Evolutionary conservation across 2,888 invertebrate genomes (phyloP).

Genomic region (Trisateles emortualis): DNA sequence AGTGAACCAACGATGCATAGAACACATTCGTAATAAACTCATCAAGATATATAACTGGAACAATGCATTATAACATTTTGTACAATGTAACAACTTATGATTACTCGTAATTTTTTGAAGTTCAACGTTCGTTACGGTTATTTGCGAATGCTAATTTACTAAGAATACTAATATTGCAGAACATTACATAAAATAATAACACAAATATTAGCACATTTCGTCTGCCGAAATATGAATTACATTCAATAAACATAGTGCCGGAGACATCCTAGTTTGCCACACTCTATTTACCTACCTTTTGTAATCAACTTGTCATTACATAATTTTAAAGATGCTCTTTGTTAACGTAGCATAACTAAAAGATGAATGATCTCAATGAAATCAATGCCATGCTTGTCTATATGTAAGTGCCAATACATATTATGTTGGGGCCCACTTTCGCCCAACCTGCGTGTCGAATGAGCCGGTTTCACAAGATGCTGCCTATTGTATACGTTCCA

Average conservation of each 20-base stretch:
- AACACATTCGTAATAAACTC: constrained; percentile 16
- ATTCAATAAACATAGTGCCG: constrained; percentile 22
- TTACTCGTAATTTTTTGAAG: constrained; percentile 41
- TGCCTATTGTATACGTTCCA: constrained; percentile 82
- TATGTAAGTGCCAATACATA: constrained; percentile 71
- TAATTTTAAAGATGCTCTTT: constrained; percentile 36
- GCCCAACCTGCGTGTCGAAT: constrained; percentile 81
- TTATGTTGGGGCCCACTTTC: constrained; percentile 76
- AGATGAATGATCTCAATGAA: constrained; percentile 69
- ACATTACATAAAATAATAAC: constrained; percentile 23
- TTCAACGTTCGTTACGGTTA: constrained; percentile 39
- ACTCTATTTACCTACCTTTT: constrained; percentile 28
- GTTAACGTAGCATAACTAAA: constrained; percentile 66
- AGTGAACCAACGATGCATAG: constrained; percentile 27
- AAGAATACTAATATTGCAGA: constrained; percentile 35
- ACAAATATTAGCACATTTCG: constrained; percentile 20
- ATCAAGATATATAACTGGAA: constrained; percentile 29
- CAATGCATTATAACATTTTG: constrained; percentile 31
- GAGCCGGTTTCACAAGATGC: constrained; percentile 77
- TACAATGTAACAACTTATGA: constrained; percentile 31
- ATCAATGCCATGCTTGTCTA: constrained; percentile 69
- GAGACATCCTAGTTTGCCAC: constrained; percentile 16
- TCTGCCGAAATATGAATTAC: constrained; percentile 28
- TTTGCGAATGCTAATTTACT: constrained; percentile 46
- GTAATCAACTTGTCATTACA: constrained; percentile 31